Conservation (phyloP, 2,113 vertebrate genomes). For the Gymnogyps californianus region DNA sequence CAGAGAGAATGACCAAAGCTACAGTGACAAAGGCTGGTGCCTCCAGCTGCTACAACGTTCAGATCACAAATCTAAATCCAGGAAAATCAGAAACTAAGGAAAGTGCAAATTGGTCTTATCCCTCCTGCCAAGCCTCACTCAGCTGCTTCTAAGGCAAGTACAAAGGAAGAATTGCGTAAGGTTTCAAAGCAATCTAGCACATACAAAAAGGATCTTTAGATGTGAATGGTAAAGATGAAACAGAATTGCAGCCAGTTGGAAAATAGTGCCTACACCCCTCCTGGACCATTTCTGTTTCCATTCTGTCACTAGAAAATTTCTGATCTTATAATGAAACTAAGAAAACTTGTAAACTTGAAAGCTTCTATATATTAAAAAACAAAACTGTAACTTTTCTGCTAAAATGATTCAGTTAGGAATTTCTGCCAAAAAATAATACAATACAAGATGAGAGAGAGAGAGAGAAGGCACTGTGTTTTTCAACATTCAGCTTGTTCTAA, state of each 20-base stretch:
- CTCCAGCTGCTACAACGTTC: background rate
- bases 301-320: background rate
- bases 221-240: background rate
- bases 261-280: background rate
- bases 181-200: background rate
- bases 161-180: background rate
- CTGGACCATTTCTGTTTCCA: background rate
- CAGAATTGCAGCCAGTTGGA: background rate
- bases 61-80: background rate
- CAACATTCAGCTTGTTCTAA: background rate
- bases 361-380: background rate
- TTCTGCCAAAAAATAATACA: background rate
- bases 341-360: background rate
- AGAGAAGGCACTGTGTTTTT: background rate
- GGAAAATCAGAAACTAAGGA: background rate
- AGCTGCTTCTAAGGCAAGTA: background rate
- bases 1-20: background rate
- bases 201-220: background rate
- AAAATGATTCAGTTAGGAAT: background rate
- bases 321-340: background rate
- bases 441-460: background rate
- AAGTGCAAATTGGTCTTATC: background rate
- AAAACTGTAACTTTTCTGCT: background rate
- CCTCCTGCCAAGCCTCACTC: background rate
- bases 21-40: background rate